Percentiles rank a stretch among this genome's conserved stretches.
phyloP scores from a whole-genome alignment of 2,888 invertebrate species.

The Timandra comae region DNA sequence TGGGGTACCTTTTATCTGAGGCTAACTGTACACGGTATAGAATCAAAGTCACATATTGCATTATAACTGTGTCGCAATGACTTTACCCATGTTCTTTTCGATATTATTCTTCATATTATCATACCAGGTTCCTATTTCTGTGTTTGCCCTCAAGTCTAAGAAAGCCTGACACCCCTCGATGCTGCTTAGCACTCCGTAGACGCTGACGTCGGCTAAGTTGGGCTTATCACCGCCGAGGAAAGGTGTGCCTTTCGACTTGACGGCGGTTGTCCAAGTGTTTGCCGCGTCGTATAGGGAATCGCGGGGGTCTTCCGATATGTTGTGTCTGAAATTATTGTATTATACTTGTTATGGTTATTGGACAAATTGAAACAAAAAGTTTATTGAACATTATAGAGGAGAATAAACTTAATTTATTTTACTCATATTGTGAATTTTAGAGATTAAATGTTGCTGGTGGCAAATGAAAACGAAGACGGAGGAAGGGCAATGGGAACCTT shows the following conservation, averaged over 20 bases:
- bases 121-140: conserved; percentile 88
- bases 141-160: conserved; percentile 84
- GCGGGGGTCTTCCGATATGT: conserved; percentile 91
- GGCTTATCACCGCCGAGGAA: conserved; percentile 94
- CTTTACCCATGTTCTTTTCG: conserved; percentile 74
- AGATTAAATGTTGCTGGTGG: no score
- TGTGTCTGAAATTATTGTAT: conserved; percentile 84
- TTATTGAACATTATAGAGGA: no score
- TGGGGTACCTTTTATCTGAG: no score
- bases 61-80: conserved; percentile 27
- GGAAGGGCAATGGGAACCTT: no score
- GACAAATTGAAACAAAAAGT: no score
- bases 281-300: conserved; percentile 93
- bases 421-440: no score
- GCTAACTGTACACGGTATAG: no score
- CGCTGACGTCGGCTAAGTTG: conserved; percentile 93
- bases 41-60: not conserved
- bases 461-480: no score
- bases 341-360: no score
- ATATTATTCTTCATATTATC: conserved; percentile 82
- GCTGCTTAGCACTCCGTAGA: conserved; percentile 92
- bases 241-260: conserved; percentile 80
- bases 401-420: no score
- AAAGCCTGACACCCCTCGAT: conserved; percentile 96
- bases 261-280: conserved; percentile 84